Evolutionary conservation across 2,113 vertebrate species (phyloP), one percentile per base, ranked within the genome.

Genomic region (Heteronetta atricapilla): DNA sequence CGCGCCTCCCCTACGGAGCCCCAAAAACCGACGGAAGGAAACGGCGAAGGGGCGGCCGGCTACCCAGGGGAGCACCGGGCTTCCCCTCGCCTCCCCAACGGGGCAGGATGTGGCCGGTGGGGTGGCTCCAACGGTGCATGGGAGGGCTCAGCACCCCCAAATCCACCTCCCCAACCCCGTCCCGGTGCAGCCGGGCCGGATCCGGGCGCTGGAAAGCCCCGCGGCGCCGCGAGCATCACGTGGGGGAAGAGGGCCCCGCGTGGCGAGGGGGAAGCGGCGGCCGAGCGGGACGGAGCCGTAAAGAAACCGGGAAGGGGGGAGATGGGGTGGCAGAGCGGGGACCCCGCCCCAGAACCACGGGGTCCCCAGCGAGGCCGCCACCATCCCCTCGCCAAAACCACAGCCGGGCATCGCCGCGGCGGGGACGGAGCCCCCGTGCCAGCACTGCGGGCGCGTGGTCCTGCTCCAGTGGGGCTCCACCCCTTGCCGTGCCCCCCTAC

Each of bases 341-440:
- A n/a, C 36, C 42, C 75, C 26, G 26, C 25, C 50, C 7, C 55
- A 13, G 29, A 4, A 8, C 14, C 29, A 40, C 2, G 6, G 21
- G 79, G n/a, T 11, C 34, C 50, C 14, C 4, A 2, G 2, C 4
- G 5, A 48, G 40, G 60, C 6, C n/a, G 1, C 13, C 48, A 33
- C 13, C 42, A 22, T 3, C 44, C 36, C 64, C 44, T 16, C 1
- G 2, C 26, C 63, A 15, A 15, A 82, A 21, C 10, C 2, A 1
- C 21, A 3, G 5, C 2, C 4, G 6, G 75, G 64, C 21, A 7
- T 28, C 6, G 5, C 59, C 17, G 23, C 25, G 7, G 0, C 0
- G 2, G 50, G 69, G 9, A 34, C 2, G 10, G 11, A 3, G 38
- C 33, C 20, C 67, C 56, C 56, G 6, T 3, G 5, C 40, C 44